A percentile compares a stretch with the other conserved stretches of the same genome.
These are phyloP conservation scores for Chrysaora quinquecirrha DNA, from an alignment of 30 jellyfish, hydroid and myxozoan species.

Conservation along the genomic window DNA sequence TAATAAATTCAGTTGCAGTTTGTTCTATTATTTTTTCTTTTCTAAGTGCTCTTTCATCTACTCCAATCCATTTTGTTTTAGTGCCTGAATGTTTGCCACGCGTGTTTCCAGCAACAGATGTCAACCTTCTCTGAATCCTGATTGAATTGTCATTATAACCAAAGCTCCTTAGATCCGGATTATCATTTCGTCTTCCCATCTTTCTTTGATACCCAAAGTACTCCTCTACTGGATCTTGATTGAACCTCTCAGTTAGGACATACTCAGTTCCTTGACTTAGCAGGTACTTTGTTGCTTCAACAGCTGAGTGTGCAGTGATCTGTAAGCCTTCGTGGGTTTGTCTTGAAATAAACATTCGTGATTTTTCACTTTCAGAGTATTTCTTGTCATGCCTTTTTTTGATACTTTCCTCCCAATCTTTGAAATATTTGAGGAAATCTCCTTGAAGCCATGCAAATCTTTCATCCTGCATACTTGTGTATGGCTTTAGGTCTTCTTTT, in stretches of 20 bases:
- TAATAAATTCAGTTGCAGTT: no score
- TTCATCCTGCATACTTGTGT: not conserved
- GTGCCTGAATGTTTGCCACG: not conserved
- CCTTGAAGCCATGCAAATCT: constrained; percentile 20
- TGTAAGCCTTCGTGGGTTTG: constrained; percentile 16
- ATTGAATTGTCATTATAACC: constrained; percentile 40
- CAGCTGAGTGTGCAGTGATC: constrained; percentile 4
- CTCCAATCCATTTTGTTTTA: not conserved
- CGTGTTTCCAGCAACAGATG: constrained; percentile 14
- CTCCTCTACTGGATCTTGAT: constrained; percentile 17
- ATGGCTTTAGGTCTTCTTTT: not conserved
- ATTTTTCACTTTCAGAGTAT: not conserved
- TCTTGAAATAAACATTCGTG: not conserved
- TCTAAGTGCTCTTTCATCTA: not conserved
- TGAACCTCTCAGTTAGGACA: constrained; percentile 30
- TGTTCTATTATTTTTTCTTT: no score
- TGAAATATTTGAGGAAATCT: not conserved
- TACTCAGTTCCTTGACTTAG: constrained; percentile 15
- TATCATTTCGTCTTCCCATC: constrained; percentile 37
- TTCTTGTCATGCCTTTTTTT: not conserved
- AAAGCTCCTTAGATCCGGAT: constrained; percentile 5
- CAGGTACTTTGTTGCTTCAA: constrained; percentile 9
- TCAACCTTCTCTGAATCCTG: constrained; percentile 10
- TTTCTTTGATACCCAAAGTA: no score
- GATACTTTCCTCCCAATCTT: not conserved